These are phyloP conservation scores for Omphaloscelis lunosa DNA, from an alignment of 2,888 invertebrate genomes.

Conservation along the genomic window DNA sequence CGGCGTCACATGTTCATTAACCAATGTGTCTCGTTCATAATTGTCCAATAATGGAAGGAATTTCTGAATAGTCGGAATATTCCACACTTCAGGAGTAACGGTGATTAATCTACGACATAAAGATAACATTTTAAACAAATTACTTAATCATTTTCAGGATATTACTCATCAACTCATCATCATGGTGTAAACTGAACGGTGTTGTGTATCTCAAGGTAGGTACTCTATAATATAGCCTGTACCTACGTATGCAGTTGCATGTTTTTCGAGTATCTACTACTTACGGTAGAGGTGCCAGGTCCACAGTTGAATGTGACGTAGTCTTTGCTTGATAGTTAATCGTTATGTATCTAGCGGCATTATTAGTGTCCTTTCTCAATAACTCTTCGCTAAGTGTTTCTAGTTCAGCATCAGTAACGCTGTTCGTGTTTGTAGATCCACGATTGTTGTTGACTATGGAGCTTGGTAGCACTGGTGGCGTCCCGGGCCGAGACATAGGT, in stretches of 20 bases:
- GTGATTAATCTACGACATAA: conserved; percentile 91
- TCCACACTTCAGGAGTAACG: conserved; percentile 91
- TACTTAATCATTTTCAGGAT: conserved; percentile 13
- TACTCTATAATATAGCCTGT: background rate
- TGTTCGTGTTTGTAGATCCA: conserved; percentile 73
- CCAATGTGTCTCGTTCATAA: conserved; percentile 94
- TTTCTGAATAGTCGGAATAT: conserved; percentile 94
- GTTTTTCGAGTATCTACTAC: conserved; percentile 74
- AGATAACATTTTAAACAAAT: conserved; percentile 33
- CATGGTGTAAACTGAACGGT: background rate
- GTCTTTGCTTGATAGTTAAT: conserved; percentile 94
- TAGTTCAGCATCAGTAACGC: conserved; percentile 91
- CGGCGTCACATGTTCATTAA: conserved; percentile 94
- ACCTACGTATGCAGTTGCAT: background rate
- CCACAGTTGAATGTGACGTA: conserved; percentile 92
- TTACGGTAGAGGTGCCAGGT: conserved; percentile 95
- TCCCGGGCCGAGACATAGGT: conserved; percentile 68
- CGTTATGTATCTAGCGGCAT: conserved; percentile 93
- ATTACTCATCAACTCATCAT: conserved; percentile 23
- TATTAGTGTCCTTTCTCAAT: conserved; percentile 93
- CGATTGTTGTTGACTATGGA: conserved; percentile 84
- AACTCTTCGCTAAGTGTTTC: conserved; percentile 93
- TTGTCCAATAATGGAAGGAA: conserved; percentile 95
- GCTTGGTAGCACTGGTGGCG: conserved; percentile 83
- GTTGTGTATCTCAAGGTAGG: background rate